phyloP scores from a whole-genome alignment of 2,113 vertebrate genomes.

The Spermophilus dauricus region DNA sequence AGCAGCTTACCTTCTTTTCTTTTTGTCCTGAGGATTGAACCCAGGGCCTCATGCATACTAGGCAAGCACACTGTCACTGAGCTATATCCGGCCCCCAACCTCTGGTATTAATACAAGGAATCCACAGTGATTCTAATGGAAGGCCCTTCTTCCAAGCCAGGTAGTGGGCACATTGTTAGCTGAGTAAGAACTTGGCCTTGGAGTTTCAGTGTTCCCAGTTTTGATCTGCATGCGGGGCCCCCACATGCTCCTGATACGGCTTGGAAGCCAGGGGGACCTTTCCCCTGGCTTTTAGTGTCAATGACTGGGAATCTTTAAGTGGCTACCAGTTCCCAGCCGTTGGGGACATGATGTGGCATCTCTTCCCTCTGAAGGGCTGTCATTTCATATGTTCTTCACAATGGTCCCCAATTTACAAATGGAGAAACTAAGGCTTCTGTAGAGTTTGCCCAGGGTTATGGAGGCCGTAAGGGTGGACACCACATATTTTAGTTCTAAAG shows the following conservation, averaged over 20 bases:
- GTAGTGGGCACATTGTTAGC: background rate
- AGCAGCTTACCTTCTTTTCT: background rate
- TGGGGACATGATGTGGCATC: background rate
- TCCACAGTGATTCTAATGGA: background rate
- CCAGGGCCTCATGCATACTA: background rate
- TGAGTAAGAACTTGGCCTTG: background rate
- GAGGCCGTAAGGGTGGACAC: slow-evolving; percentile 35
- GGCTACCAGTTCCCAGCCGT: background rate
- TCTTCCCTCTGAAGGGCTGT: background rate
- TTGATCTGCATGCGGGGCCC: background rate
- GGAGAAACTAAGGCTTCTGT: slow-evolving; percentile 29
- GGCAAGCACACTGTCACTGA: background rate
- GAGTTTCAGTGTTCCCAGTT: background rate
- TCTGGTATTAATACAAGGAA: background rate
- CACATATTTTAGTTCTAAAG: slow-evolving; percentile 58
- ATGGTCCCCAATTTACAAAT: background rate
- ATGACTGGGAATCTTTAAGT: background rate
- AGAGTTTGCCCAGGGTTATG: slow-evolving; percentile 14
- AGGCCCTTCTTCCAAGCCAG: background rate
- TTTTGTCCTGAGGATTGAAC: background rate
- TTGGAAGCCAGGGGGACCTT: background rate
- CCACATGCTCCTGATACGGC: background rate
- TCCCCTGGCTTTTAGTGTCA: background rate
- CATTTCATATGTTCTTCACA: background rate
- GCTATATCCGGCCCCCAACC: too few species aligned